A percentile compares a stretch with the other conserved stretches of the same genome.
Evolutionary conservation across 2,797 vertebrate genomes (phyloP).

Genomic region (Pipistrellus kuhlii): DNA sequence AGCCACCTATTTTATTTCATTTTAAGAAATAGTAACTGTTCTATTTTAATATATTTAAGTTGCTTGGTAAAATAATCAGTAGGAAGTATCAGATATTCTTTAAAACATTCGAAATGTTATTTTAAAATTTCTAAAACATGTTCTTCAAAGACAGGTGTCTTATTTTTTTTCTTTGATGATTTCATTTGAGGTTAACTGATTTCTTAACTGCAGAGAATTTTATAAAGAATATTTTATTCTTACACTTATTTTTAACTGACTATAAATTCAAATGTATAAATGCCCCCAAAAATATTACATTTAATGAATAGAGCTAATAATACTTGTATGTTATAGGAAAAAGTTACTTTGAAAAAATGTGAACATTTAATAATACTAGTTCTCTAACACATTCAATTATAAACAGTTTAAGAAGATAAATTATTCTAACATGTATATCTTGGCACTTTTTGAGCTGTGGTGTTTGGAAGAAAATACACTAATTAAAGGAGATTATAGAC

Average conservation of each 20-base stretch:
- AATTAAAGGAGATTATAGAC: background rate
- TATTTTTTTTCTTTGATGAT: background rate
- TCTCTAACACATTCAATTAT: background rate
- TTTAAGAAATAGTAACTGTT: slow-evolving; percentile 44
- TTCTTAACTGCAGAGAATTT: background rate
- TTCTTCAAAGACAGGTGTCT: background rate
- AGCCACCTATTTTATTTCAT: slow-evolving; percentile 27
- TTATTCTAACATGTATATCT: background rate
- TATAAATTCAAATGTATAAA: slow-evolving; percentile 31
- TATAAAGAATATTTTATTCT: slow-evolving; percentile 23
- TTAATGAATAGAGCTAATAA: slow-evolving; percentile 1
- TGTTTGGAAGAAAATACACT: background rate
- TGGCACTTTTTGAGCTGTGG: background rate
- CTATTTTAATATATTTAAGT: slow-evolving; percentile 28
- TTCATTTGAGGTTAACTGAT: background rate
- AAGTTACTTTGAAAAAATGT: slow-evolving; percentile 26
- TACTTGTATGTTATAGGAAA: background rate
- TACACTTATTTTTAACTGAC: background rate
- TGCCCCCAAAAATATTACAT: background rate
- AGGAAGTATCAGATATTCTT: background rate
- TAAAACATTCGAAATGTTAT: background rate
- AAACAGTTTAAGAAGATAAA: slow-evolving; percentile 40
- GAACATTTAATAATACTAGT: background rate
- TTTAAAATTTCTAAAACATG: slow-evolving; percentile 15
- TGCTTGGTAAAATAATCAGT: background rate